Evolutionary conservation across 2,113 vertebrate genomes (phyloP), one percentile per base, ranked within the genome.

Genomic region (Salminus brasiliensis): DNA sequence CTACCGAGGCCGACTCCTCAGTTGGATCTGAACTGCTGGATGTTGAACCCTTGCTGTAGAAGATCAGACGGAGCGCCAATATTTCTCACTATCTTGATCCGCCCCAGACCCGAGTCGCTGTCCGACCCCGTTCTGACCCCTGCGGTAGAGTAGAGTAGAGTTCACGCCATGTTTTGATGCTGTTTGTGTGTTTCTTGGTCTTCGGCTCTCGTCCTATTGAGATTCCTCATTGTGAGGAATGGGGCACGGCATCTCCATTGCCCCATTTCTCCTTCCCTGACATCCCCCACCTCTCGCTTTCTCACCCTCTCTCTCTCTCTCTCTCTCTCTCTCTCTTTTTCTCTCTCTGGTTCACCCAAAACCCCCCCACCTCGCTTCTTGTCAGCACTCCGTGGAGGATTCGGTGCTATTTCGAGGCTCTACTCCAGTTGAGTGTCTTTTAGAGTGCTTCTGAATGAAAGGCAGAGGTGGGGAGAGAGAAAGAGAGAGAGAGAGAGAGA

Each of bases 361-460:
- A n/a, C n/a, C 36, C 47, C 72, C 27, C 69, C 18, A 69, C 80
- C 80, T 79, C 59, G 34, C 68, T 69, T 45, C 53, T 29, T 41
- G 66, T 71, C 72, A 49, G 72, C 29, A 5, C 53, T 82, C 83
- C 76, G 32, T 60, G 25, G 80, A 82, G 83, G 80, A 80, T 82
- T 80, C 34, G 12, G 18, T 41, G 80, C 83, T 85, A 85, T 85
- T 85, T 80, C 80, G 49, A 76, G 76, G 52, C 63, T 10, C 45
- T 79, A 65, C 83, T 85, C 55, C 57, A 79, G 60, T 75, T 68
- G 73, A 85, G 83, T 77, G 68, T 76, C 80, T 85, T 71, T 63
- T 55, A 32, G 71, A 82, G 80, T 85, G 80, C 76, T 80, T 76
- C 74, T 80, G 76, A 82, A 85, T 85, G 81, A 82, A 82, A 72